Percentiles rank a stretch among this genome's conserved stretches.
phyloP scores from a whole-genome alignment of 2,888 invertebrate genomes.

The Platypus cylindrus region DNA sequence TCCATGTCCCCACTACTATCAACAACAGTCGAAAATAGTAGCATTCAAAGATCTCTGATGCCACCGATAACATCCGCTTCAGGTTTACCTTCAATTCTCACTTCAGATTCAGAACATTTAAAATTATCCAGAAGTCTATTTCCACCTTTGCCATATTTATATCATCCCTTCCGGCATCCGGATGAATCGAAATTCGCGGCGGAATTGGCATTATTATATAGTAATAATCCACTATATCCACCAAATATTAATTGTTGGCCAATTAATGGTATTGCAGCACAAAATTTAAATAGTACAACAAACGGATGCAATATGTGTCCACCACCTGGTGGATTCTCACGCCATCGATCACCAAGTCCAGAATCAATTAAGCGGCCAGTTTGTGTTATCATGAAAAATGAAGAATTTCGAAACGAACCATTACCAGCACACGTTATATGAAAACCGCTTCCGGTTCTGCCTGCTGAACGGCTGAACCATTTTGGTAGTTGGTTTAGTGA shows the following conservation, averaged over 20 bases:
- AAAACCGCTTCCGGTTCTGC: constrained; percentile 75
- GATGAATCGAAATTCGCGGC: constrained; percentile 51
- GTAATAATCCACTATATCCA: constrained; percentile 41
- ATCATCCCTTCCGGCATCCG: constrained; percentile 42
- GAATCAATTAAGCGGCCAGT: constrained; percentile 40
- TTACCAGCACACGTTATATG: constrained; percentile 58
- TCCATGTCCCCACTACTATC: constrained; percentile 52
- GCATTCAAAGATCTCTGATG: constrained; percentile 39
- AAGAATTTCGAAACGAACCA: constrained; percentile 40
- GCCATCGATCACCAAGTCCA: constrained; percentile 31
- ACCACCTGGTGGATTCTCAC: constrained; percentile 19
- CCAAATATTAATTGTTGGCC: constrained; percentile 36
- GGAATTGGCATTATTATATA: constrained; percentile 54
- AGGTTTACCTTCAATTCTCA: constrained; percentile 40
- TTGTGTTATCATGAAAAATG: constrained; percentile 51
- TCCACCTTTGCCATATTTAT: constrained; percentile 60
- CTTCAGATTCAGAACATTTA: constrained; percentile 40
- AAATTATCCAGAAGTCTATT: constrained; percentile 55
- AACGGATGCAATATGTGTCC: constrained; percentile 33
- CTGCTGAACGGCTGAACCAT: constrained; percentile 52
- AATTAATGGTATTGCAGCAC: constrained; percentile 22
- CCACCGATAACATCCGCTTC: constrained; percentile 37
- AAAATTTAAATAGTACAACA: constrained; percentile 16
- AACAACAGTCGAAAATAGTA: constrained; percentile 34
- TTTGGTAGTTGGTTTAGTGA: constrained; percentile 34